Evolutionary conservation across 2,797 vertebrate species (phyloP).

Genomic region (Poecilia gillii): DNA sequence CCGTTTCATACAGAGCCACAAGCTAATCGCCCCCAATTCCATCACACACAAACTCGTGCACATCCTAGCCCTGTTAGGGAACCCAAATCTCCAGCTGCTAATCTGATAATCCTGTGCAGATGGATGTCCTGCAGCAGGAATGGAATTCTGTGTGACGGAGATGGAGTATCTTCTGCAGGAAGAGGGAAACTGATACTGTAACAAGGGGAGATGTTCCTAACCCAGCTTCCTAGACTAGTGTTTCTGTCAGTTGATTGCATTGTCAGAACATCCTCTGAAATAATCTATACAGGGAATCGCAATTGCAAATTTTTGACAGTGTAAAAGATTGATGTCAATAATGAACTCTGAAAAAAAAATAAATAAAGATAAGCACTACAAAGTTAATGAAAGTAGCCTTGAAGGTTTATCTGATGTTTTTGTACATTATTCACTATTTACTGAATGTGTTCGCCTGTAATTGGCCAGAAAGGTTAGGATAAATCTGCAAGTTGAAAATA

Average conservation of each 20-base stretch:
- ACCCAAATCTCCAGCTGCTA: conserved; percentile 73
- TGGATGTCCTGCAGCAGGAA: conserved; percentile 67
- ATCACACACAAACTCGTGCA: conserved; percentile 19
- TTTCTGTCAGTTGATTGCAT: conserved; percentile 17
- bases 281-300: conserved; percentile 17
- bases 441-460: background rate
- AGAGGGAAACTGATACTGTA: conserved; percentile 40
- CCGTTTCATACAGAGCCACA: conserved; percentile 25
- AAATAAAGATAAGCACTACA: background rate
- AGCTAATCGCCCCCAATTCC: conserved; percentile 57
- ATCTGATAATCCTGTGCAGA: conserved; percentile 83
- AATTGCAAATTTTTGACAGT: background rate
- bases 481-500: background rate
- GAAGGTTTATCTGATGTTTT: background rate
- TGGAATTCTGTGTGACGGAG: conserved; percentile 29
- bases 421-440: background rate
- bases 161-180: conserved; percentile 43
- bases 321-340: too few relatives aligned
- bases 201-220: conserved; percentile 30
- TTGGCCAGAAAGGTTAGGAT: background rate
- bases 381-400: too few relatives aligned
- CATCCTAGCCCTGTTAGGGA: conserved; percentile 42
- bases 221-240: conserved; percentile 12
- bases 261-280: conserved; percentile 31
- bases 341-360: background rate